Evolutionary conservation across 2,797 vertebrate species (phyloP), one percentile per base, ranked within the genome.

Genomic region (Mastacembelus armatus): DNA sequence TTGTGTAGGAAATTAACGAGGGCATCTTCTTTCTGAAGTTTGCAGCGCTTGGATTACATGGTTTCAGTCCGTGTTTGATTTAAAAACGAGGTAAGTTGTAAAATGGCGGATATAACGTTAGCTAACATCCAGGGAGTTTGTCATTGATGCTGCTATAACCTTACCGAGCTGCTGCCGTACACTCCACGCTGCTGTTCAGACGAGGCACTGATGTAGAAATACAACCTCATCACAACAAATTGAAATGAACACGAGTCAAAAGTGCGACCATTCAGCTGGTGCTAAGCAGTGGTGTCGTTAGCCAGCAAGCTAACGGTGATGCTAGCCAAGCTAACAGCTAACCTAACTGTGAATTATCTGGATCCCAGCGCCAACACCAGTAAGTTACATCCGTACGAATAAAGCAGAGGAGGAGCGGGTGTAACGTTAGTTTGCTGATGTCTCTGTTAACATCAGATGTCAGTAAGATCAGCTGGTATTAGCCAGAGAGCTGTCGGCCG

Each of bases 71-170:
- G 70, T 71, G 56, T 84, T 78, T 89, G 82, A 85, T 83, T 88
- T 88, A 81, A 85, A n/a, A 91, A 92, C 87, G 92, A 95, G 95
- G 95, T 96, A 96, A 96, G 95, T 96, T 94, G 89, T 93, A 95
- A 95, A 95, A 96, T 95, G 95, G 95, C 95, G 95, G 94, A 93
- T 92, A 76, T 80, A 94, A 93, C 90, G 86, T 92, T 92, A 18
- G 39, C 39, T 40, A 73, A 71, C 79, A 44, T 72, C 57, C 86
- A 89, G 85, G 89, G 94, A 95, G 93, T 94, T 95, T 95, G 92
- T 92, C 74, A 75, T 78, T 81, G 81, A 80, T 86, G 80, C 78
- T 54, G 62, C 49, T 60, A 1, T 32, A 19, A 40, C 1, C n/a
- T 9, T 40, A 21, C 14, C 38, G 21, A 35, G 7, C 18, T 30